Evolutionary conservation across 2,113 vertebrate genomes (phyloP), one percentile per base, ranked within the genome.

Genomic region (Glaucidium brasilianum): DNA sequence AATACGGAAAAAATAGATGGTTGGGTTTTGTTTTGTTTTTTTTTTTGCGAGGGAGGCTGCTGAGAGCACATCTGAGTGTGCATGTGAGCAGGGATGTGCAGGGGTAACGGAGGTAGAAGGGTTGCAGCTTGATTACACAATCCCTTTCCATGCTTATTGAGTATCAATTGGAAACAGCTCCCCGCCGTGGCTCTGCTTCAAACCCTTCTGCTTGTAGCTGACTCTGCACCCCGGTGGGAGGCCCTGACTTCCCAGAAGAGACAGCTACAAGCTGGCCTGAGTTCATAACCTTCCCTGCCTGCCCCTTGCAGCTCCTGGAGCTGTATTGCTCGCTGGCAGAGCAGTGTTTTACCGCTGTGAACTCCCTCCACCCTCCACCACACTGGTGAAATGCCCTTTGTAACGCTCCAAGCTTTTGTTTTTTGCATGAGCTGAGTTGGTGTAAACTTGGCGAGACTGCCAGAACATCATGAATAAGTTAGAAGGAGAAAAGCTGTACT

Each of bases 391-490:
- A 92, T 72, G 83, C 80, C 69, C 73, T 90, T 95, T 89, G 88
- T 60, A 45, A 73, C 0, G 19, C 73, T 91, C 89, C 16, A 8
- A 58, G 93, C 94, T 96, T 94, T 94, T 95, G 92, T 81, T 96
- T 97, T 92, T 95, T 83, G 77, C 89, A 88, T 94, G 94, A 96
- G 95, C 81, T 58, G 84, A 34, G 84, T 83, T 94, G 92, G 84
- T 93, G 78, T 90, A 95, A 92, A 41, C 80, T 95, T 94, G 91
- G 64, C 0, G 0, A 79, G 92, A 3, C 58, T 60, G 66, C 71
- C 55, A 88, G 85, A 85, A 43, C 91, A 63, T 94, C 74, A 95
- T 96, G 89, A 97, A 96, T 97, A 94, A 97, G 67, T 97, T 29
- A 97, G 41, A 63, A 97, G 37, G 67, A 94, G 94, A 74, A 63